Percentiles rank a stretch among this genome's conserved stretches.
These are phyloP conservation scores for Pleuronectes platessa DNA, from an alignment of 2,113 vertebrate species.

Conservation along the genomic window DNA sequence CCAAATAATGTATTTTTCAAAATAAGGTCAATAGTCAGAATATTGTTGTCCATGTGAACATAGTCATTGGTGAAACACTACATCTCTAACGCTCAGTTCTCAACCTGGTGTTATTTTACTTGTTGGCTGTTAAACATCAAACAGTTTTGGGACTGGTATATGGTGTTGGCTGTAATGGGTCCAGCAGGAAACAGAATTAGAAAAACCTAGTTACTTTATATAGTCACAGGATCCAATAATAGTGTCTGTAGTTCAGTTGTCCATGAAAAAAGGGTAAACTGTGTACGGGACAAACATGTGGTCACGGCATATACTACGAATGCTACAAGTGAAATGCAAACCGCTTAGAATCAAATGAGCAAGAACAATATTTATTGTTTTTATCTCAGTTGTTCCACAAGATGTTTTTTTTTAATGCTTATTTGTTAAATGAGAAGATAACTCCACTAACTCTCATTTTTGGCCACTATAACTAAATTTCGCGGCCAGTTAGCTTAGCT, in stretches of 20 bases:
- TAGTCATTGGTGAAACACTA: too few species aligned
- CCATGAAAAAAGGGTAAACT: background rate
- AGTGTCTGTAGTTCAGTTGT: background rate
- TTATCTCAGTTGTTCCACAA: background rate
- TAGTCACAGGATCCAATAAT: background rate
- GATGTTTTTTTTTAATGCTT: background rate
- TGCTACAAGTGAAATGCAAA: conserved; percentile 1
- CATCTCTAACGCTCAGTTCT: too few species aligned
- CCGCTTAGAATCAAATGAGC: background rate
- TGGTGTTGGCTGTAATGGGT: background rate
- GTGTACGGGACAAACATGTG: background rate
- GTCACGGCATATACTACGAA: background rate
- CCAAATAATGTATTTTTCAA: too few species aligned
- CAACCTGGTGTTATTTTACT: background rate
- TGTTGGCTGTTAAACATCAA: background rate
- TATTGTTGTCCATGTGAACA: too few species aligned
- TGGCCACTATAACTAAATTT: background rate
- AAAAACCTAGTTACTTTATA: background rate
- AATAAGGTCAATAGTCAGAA: too few species aligned
- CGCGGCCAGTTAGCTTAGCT: background rate
- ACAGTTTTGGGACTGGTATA: background rate
- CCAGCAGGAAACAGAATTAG: too few species aligned
- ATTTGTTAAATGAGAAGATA: background rate
- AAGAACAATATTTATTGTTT: background rate
- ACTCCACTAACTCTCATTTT: background rate